Base-by-base conservation (phyloP, 2,888 invertebrate genomes). In the Caenorhabditis macrosperma region DNA sequence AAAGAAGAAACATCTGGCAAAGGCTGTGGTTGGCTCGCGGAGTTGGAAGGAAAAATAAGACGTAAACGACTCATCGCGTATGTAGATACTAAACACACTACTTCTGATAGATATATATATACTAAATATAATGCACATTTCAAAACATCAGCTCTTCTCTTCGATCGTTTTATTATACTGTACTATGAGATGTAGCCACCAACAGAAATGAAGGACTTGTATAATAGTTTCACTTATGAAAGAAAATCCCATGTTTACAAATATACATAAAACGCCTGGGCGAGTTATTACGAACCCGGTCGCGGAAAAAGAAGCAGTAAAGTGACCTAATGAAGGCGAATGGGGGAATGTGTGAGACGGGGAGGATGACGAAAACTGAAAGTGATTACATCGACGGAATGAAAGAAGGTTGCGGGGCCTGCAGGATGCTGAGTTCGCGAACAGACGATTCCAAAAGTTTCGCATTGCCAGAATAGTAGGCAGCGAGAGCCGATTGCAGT, bases 401-500 rank as follows among this genome's bases (percentile, higher is more conserved):
- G 54, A 71, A 80, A 10, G 76, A 76, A 6, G 80, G 75, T 35
- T 66, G 66, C 3, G 76, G 71, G 38, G 55, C 28, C 22, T 67
- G 71, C n/a, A 74, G 50, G 24, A 57, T 38, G 48, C 33, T 64
- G 30, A 85, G 44, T 54, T 85, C 85, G 46, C 78, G 64, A 4
- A 85, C 84, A 1, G 85, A 80, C 6, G 74, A 30, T 17, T 84
- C 82, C 24, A 85, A 54, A 1, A 82, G 74, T 48, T 82, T 82
- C 12, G 85, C 85, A 63, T 85, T 85, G 50, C 85, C 85, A 38
- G 82, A 83, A 59, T 82, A 85, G 64, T 85, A 85, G 24, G 85
- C 85, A 35, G 82, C 81, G 2, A 85, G 82, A 4, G 85, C 84
- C 2, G 75, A 68, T 48, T 85, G 85, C 10, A 85, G 77, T 61